phyloP scores from a whole-genome alignment of 1,140 invertebrate genomes.

The Ips typographus region DNA sequence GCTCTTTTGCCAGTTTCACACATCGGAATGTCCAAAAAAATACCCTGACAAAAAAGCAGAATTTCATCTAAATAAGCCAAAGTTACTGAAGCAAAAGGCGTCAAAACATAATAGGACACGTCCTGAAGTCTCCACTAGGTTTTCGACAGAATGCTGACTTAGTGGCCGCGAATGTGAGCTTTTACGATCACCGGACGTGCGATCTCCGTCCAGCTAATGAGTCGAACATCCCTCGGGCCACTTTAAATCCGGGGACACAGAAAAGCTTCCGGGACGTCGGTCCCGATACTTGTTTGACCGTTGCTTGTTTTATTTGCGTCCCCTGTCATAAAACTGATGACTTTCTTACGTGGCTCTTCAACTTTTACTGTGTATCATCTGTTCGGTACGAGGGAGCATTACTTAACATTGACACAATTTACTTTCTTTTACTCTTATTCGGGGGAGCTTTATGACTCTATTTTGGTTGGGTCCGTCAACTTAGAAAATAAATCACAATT shows the following conservation, averaged over 20 bases:
- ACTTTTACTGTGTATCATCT: conserved; percentile 23
- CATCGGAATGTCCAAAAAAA: conserved; percentile 14
- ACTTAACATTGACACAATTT: conserved; percentile 29
- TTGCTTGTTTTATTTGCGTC: conserved; percentile 29
- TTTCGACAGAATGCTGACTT: conserved; percentile 34
- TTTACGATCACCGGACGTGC: conserved; percentile 35
- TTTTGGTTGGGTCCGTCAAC: neutral
- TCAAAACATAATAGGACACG: conserved; percentile 23
- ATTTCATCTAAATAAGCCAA: conserved; percentile 29
- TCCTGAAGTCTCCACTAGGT: conserved; percentile 16
- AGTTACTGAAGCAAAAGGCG: conserved; percentile 4
- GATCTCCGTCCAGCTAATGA: conserved; percentile 32
- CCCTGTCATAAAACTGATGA: conserved; percentile 28
- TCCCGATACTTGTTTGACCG: conserved; percentile 17
- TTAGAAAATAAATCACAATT: neutral
- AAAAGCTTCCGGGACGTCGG: conserved; percentile 32
- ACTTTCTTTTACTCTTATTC: conserved; percentile 17
- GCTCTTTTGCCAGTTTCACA: conserved; percentile 15
- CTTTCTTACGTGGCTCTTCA: conserved; percentile 28
- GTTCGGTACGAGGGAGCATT: conserved; percentile 6
- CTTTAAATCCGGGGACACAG: conserved; percentile 34
- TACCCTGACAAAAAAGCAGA: conserved; percentile 2
- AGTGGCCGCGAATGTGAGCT: conserved; percentile 33
- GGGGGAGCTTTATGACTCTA: conserved; percentile 6
- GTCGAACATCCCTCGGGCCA: conserved; percentile 30